Conservation (phyloP, 2,888 invertebrate genomes). For the Brachyopa scutellaris region DNA sequence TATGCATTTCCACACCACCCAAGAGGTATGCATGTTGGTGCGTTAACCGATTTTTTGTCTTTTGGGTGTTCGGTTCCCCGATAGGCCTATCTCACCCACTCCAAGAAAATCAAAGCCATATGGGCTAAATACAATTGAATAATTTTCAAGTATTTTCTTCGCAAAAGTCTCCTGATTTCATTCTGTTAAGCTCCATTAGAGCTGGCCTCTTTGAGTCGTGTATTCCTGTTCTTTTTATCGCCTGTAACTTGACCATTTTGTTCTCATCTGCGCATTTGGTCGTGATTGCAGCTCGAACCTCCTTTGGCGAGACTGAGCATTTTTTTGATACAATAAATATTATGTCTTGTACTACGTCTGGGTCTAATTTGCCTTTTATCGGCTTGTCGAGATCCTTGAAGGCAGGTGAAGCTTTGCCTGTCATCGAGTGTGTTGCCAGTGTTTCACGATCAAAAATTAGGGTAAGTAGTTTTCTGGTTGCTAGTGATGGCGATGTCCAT, state of each 20-base stretch:
- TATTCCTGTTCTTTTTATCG: neutral
- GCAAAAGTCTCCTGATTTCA: neutral
- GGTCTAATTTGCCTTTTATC: constrained; percentile 82
- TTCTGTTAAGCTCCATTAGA: neutral
- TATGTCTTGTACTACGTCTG: constrained; percentile 83
- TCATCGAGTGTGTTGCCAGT: constrained; percentile 85
- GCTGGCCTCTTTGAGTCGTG: neutral
- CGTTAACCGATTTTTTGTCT: constrained; percentile 11
- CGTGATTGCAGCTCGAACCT: constrained; percentile 85
- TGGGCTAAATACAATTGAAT: neutral
- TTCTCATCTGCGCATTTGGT: constrained; percentile 86
- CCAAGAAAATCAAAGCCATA: neutral
- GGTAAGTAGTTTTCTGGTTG: constrained; percentile 84
- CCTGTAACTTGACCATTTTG: constrained; percentile 82
- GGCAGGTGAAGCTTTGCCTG: constrained; percentile 84
- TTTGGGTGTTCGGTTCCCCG: neutral
- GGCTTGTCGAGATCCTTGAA: constrained; percentile 80
- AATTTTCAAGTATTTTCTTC: neutral
- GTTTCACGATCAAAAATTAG: constrained; percentile 84
- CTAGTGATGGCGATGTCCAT: constrained; percentile 83
- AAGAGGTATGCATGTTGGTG: constrained; percentile 16
- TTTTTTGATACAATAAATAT: constrained; percentile 83
- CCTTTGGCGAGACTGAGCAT: constrained; percentile 83
- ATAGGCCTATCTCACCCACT: constrained; percentile 13
- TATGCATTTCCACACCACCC: constrained; percentile 24